Base-by-base conservation (phyloP, 1,140 invertebrate species). In the Drosophila nasuta region DNA sequence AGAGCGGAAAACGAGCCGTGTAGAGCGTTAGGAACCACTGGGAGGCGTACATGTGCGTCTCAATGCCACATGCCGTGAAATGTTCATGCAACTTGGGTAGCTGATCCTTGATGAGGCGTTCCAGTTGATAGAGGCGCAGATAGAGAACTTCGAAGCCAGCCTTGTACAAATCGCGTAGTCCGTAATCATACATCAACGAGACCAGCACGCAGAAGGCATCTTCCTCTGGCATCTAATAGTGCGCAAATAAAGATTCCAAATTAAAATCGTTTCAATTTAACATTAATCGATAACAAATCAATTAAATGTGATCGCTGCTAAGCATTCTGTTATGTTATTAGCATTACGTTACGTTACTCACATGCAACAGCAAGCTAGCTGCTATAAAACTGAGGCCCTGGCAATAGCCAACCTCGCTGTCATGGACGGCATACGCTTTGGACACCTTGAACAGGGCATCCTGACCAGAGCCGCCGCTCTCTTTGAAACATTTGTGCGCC, bases 21-120 rank as follows among this genome's bases (percentile, higher is more conserved):
- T 99, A 99, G 10, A 99, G 93, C 0, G 99, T 99, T 20, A 99
- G 95, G 94, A 99, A 99, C 99, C 99, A 99, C 94, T 99, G 99
- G 35, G 97, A 98, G 20, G 98, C 99, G 93, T 98, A 99, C 99
- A 99, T 99, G 93, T 99, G 99, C 60, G 98, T 96, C 93, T 99
- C 99, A 49, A 99, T 95, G 43, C 97, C 96, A 90, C 98, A 95
- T 90, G 97, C 96, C 75, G 94, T 94, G 93, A 99, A 99, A 93
- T 99, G 99, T 70, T 95, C 95, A 86, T 96, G 96, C 46, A 99
- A 93, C 75, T 98, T 97, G 0, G 96, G 96, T 54, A 99, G 92
- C 93, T 99, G 97, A 93, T 99, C 98, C 96, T 96, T 93, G 25
- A 94, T 93, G 10, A 99, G 93, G 72, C 97, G 95, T 88, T 99